Conservation (phyloP, 2,888 invertebrate species). For the Lithophane ornitopus region DNA sequence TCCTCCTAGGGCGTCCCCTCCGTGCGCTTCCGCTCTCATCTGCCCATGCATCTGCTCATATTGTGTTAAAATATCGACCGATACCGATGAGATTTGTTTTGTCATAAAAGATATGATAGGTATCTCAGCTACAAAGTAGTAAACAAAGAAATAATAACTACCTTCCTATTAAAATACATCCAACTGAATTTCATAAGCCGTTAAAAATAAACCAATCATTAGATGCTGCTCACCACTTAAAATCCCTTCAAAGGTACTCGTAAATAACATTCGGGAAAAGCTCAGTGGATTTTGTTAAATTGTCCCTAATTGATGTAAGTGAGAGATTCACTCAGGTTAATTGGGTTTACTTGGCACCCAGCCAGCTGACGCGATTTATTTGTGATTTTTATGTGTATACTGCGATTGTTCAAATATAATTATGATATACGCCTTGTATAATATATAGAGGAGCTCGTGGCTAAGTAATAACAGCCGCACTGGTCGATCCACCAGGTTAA, state of each 20-base stretch:
- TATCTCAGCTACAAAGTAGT: too few relatives aligned
- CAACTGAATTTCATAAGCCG: neutral
- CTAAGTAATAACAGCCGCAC: too few relatives aligned
- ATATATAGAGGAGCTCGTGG: too few relatives aligned
- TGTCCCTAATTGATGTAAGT: conserved; percentile 43
- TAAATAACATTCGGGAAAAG: conserved; percentile 33
- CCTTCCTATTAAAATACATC: too few relatives aligned
- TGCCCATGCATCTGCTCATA: too few relatives aligned
- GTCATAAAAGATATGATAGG: too few relatives aligned
- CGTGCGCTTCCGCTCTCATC: too few relatives aligned
- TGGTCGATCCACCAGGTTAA: too few relatives aligned
- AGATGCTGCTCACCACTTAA: neutral
- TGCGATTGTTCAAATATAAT: neutral
- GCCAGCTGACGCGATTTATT: conserved; percentile 47
- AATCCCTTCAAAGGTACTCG: conserved; percentile 7
- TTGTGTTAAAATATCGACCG: too few relatives aligned
- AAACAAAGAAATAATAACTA: too few relatives aligned
- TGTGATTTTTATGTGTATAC: conserved; percentile 23
- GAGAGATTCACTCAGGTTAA: conserved; percentile 49
- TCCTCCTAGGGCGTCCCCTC: too few relatives aligned
- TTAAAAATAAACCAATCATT: neutral
- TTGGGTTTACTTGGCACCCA: conserved; percentile 38
- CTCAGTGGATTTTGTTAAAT: conserved; percentile 27
- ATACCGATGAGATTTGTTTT: too few relatives aligned
- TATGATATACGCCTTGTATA: neutral